Evolutionary conservation across 2,888 invertebrate species (phyloP).

Genomic region (Trichopoda pennipes): DNA sequence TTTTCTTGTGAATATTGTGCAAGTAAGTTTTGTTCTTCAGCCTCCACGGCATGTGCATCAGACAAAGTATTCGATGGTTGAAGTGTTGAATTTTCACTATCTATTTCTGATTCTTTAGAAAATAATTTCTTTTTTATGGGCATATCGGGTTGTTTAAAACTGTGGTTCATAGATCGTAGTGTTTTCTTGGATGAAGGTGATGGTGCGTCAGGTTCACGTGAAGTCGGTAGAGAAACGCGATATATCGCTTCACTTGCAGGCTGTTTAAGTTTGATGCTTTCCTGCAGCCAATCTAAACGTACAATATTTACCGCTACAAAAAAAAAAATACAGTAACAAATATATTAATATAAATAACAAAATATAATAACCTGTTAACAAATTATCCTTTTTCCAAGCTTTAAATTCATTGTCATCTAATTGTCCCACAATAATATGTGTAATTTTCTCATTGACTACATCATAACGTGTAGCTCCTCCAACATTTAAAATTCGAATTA

Average conservation of each 20-base stretch:
- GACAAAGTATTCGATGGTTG: constrained; percentile 30
- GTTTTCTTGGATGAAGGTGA: constrained; percentile 84
- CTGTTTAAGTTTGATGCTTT: constrained; percentile 85
- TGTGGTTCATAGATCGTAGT: constrained; percentile 79
- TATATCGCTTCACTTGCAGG: constrained; percentile 82
- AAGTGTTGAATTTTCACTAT: constrained; percentile 16
- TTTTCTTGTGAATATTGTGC: constrained; percentile 78
- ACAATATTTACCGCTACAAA: constrained; percentile 82
- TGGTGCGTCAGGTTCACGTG: constrained; percentile 80
- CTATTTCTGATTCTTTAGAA: constrained; percentile 43
- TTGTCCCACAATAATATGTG: constrained; percentile 90
- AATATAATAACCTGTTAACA: constrained; percentile 69
- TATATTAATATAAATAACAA: not conserved
- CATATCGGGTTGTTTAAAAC: constrained; percentile 78
- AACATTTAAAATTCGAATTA: constrained; percentile 86
- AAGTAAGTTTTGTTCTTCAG: constrained; percentile 74
- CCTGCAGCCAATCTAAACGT: constrained; percentile 87
- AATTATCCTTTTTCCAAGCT: constrained; percentile 74
- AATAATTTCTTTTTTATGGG: constrained; percentile 77
- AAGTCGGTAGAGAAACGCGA: constrained; percentile 75
- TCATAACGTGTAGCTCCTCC: constrained; percentile 93
- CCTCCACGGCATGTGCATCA: constrained; percentile 54
- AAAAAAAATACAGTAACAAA: constrained; percentile 14
- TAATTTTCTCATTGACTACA: constrained; percentile 87
- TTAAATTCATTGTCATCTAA: constrained; percentile 82